Evolutionary conservation across 1,140 invertebrate genomes (phyloP).

Genomic region (Planococcus citri): DNA sequence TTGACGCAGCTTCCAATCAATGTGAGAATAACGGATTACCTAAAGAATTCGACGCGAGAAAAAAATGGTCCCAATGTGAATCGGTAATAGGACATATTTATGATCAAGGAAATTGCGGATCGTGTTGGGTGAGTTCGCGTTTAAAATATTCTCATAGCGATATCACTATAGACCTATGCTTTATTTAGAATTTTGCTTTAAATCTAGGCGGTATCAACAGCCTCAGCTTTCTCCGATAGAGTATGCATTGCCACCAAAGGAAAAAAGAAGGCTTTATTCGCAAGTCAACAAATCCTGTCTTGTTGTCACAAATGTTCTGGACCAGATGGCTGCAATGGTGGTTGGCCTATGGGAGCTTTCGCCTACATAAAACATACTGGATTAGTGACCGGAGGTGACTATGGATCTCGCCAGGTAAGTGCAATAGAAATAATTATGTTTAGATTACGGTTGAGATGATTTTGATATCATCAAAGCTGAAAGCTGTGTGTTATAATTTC

Average conservation of each 20-base stretch:
- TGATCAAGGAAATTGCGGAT: slow-evolving; percentile 60
- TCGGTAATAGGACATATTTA: slow-evolving; percentile 61
- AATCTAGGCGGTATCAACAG: slow-evolving; percentile 21
- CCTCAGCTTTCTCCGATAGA: slow-evolving; percentile 50
- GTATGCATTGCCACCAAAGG: slow-evolving; percentile 49
- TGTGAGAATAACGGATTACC: slow-evolving; percentile 39
- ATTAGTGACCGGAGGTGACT: slow-evolving; percentile 22
- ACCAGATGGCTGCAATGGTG: slow-evolving; percentile 23
- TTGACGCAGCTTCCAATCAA: neutral
- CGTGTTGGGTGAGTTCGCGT: slow-evolving; percentile 28
- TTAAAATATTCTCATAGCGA: neutral
- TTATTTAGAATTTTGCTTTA: neutral
- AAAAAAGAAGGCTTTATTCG: slow-evolving; percentile 40
- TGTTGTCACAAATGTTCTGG: slow-evolving; percentile 17
- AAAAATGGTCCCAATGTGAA: slow-evolving; percentile 69
- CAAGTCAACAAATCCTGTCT: slow-evolving; percentile 45
- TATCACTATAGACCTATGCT: neutral
- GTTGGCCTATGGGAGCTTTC: slow-evolving; percentile 22
- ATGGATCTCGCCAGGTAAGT: slow-evolving; percentile 5
- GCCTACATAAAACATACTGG: slow-evolving; percentile 12
- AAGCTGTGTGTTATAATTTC: neutral
- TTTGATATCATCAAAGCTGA: neutral
- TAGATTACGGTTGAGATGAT: neutral
- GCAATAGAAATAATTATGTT: neutral
- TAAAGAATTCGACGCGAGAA: slow-evolving; percentile 61